These are phyloP conservation scores for Ellobium chinense DNA, from an alignment of 2,888 invertebrate genomes.

Conservation along the genomic window DNA sequence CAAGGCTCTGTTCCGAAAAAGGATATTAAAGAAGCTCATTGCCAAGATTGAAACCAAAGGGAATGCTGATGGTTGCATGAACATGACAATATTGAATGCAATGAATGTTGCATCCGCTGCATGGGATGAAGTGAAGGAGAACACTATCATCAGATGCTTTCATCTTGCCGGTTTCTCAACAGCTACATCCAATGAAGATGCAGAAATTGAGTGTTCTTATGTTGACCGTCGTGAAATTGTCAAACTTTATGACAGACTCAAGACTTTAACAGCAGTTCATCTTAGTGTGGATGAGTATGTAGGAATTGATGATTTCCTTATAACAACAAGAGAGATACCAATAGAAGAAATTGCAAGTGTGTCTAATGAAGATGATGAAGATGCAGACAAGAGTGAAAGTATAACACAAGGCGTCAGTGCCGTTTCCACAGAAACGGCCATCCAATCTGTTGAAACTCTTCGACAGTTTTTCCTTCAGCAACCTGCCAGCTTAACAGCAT, in stretches of 20 bases:
- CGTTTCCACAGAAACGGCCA: too few relatives aligned
- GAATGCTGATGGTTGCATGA: not conserved
- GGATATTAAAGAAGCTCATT: not conserved
- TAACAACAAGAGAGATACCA: not conserved
- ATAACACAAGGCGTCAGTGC: too few relatives aligned
- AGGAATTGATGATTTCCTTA: not conserved
- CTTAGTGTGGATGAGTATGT: not conserved
- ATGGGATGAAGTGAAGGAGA: not conserved
- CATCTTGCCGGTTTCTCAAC: not conserved
- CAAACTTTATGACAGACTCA: not conserved
- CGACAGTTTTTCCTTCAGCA: too few relatives aligned
- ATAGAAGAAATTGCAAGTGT: not conserved
- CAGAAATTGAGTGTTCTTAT: not conserved
- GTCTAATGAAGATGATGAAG: not conserved
- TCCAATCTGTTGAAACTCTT: too few relatives aligned
- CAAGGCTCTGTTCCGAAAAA: not conserved
- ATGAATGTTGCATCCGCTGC: not conserved
- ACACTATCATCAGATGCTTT: not conserved
- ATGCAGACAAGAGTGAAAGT: not conserved
- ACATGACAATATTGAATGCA: not conserved
- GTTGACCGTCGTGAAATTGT: not conserved
- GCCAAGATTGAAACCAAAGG: not conserved
- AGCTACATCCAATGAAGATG: not conserved
- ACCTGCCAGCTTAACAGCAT: too few relatives aligned
- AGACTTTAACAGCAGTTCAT: not conserved